These are phyloP conservation scores for Sebastes hubbsi DNA, from an alignment of 2,797 vertebrate genomes.

Conservation along the genomic window DNA sequence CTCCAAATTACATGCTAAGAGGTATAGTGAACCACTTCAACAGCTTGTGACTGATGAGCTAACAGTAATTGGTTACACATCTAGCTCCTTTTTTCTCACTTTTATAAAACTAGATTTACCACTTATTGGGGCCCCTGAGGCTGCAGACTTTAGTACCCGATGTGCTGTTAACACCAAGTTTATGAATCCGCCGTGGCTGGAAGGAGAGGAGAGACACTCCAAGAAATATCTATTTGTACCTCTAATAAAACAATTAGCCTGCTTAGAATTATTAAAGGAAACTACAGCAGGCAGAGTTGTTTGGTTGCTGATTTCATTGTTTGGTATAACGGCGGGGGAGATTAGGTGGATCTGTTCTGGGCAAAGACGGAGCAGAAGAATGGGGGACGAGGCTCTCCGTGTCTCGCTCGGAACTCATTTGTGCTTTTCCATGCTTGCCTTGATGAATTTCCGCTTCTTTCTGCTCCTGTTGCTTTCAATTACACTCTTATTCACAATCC, in stretches of 20 bases:
- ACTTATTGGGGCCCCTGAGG: conserved; percentile 68
- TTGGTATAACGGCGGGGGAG: conserved; percentile 61
- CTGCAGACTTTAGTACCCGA: conserved; percentile 62
- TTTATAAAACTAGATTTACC: conserved; percentile 79
- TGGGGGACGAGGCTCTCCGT: conserved; percentile 53
- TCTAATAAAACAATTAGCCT: conserved; percentile 75
- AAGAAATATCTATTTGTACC: conserved; percentile 73
- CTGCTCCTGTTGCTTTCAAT: conserved; percentile 86
- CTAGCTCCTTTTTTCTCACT: conserved; percentile 61
- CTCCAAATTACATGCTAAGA: conserved; percentile 49
- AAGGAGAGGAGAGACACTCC: conserved; percentile 51
- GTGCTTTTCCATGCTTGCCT: conserved; percentile 85
- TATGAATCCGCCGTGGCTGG: conserved; percentile 70
- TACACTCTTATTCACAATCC: conserved; percentile 83
- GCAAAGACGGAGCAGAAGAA: conserved; percentile 60
- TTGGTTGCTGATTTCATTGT: conserved; percentile 76
- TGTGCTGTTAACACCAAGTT: conserved; percentile 72
- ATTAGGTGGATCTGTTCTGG: conserved; percentile 68
- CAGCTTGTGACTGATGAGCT: conserved; percentile 72
- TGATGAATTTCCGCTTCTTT: conserved; percentile 86
- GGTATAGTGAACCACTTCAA: conserved; percentile 49
- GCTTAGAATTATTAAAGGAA: conserved; percentile 71
- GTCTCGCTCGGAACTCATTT: conserved; percentile 81
- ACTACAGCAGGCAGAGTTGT: conserved; percentile 64
- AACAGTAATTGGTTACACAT: conserved; percentile 69